Conservation (phyloP, 2,113 vertebrate species). For the Axis porcinus region DNA sequence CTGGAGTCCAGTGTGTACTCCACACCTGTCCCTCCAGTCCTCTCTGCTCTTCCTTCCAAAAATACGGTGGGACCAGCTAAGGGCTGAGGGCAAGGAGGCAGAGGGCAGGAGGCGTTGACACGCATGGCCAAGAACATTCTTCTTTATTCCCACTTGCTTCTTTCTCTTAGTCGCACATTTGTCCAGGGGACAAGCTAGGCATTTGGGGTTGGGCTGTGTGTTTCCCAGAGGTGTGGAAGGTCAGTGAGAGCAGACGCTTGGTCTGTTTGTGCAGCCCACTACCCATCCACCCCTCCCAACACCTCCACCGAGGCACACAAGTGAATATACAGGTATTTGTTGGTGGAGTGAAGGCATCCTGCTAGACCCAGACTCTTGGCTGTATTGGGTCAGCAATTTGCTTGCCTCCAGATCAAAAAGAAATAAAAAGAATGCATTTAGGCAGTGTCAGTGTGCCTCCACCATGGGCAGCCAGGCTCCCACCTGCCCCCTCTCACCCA, state of each 20-base stretch:
- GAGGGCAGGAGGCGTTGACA: rapidly evolving
- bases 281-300: rapidly evolving
- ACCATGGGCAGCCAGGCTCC: rapidly evolving
- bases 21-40: not conserved
- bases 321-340: rapidly evolving
- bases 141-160: rapidly evolving
- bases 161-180: rapidly evolving
- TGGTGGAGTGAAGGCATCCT: too few relatives aligned
- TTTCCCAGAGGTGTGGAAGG: not conserved
- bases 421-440: not conserved
- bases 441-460: rapidly evolving
- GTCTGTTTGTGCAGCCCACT: rapidly evolving
- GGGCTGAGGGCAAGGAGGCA: too few relatives aligned
- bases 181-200: rapidly evolving
- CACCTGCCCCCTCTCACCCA: not conserved
- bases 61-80: rapidly evolving
- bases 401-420: not conserved
- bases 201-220: not conserved
- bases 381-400: rapidly evolving
- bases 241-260: rapidly evolving
- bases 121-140: rapidly evolving
- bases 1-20: not conserved
- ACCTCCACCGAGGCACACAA: not conserved
- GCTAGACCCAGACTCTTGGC: not conserved
- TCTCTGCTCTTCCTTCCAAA: not conserved